phyloP scores from a whole-genome alignment of 1,140 invertebrate genomes.

The Pomacea maculata region DNA sequence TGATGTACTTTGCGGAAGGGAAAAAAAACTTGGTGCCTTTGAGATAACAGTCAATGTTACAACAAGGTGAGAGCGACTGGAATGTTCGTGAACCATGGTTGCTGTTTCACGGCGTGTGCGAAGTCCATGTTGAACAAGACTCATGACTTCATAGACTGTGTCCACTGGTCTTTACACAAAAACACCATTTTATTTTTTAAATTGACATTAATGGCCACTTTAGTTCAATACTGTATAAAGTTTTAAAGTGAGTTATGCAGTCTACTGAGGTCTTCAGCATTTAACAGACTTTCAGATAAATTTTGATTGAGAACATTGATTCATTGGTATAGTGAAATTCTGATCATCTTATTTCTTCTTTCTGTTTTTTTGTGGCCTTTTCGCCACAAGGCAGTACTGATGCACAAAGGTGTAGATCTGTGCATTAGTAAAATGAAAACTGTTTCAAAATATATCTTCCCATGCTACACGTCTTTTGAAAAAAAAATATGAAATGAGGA shows the following conservation, averaged over 20 bases:
- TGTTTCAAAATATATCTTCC: not conserved
- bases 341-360: not conserved
- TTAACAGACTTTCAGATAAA: no score
- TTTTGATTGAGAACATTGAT: no score
- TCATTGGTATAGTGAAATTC: not conserved
- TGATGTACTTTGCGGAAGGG: conserved; percentile 18
- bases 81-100: conserved; percentile 61
- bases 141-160: conserved; percentile 56
- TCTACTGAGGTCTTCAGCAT: no score
- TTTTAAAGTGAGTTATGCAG: no score
- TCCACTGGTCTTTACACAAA: conserved; percentile 41
- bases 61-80: conserved; percentile 73
- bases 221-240: no score
- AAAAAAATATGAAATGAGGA: no score
- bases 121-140: conserved; percentile 53
- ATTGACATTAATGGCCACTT: no score
- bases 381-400: no score
- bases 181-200: no score
- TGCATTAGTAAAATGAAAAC: not conserved
- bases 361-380: not conserved
- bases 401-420: not conserved
- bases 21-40: conserved; percentile 53
- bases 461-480: not conserved
- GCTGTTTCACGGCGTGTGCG: conserved; percentile 53
- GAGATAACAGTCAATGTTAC: conserved; percentile 66